Evolutionary conservation across 1,140 invertebrate genomes (phyloP).

Genomic region (Forficula auricularia): DNA sequence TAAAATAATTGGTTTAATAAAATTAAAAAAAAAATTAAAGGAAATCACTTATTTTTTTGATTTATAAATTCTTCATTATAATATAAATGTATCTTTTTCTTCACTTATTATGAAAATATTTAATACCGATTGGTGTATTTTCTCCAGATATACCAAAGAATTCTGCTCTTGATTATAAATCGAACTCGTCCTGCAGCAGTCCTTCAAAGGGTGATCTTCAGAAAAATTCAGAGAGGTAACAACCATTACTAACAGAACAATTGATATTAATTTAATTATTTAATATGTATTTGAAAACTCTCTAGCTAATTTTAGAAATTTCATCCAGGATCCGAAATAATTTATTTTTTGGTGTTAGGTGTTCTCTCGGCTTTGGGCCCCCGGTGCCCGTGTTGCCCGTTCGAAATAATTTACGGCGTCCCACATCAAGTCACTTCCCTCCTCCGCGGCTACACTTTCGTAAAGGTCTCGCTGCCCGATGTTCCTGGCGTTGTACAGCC

Average conservation of each 20-base stretch:
- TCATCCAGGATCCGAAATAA: too few species aligned
- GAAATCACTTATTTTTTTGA: too few species aligned
- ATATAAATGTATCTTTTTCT: too few species aligned
- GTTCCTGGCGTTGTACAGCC: slow-evolving; percentile 78
- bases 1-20: too few species aligned
- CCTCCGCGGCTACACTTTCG: slow-evolving; percentile 67
- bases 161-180: slow-evolving; percentile 72
- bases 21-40: too few species aligned
- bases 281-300: too few species aligned
- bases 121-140: too few species aligned
- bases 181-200: slow-evolving; percentile 63
- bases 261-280: too few species aligned
- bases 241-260: too few species aligned
- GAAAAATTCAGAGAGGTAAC: slow-evolving; percentile 54
- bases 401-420: slow-evolving; percentile 46
- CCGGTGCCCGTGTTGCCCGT: slow-evolving; percentile 53
- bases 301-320: too few species aligned
- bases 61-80: too few species aligned
- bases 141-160: slow-evolving; percentile 74
- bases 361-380: slow-evolving; percentile 40
- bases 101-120: too few species aligned
- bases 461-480: slow-evolving; percentile 68
- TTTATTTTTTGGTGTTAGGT: slow-evolving; percentile 27
- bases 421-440: slow-evolving; percentile 41
- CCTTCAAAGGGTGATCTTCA: slow-evolving; percentile 46